Conservation (phyloP, 1,140 invertebrate genomes). For the Parasteatoda tepidariorum region DNA sequence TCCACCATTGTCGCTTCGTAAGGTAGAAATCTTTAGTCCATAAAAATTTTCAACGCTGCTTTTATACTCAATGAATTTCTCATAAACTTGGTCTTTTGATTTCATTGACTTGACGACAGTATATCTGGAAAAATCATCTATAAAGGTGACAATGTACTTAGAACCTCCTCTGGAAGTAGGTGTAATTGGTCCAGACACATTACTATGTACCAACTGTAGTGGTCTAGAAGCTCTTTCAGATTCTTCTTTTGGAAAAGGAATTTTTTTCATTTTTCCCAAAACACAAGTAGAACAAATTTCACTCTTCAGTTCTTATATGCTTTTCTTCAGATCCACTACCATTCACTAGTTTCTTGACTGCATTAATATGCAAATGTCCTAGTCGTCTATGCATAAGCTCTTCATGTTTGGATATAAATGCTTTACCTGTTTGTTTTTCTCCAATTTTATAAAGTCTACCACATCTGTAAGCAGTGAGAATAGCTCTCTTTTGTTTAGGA, state of each 20-base stretch:
- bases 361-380: constrained; percentile 30
- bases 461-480: neutral
- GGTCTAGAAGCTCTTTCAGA: neutral
- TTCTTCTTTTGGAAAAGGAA: neutral
- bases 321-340: neutral
- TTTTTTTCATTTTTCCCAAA: constrained; percentile 38
- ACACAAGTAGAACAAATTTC: constrained; percentile 33
- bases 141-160: constrained; percentile 61
- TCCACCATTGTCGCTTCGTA: constrained; percentile 54
- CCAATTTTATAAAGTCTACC: neutral
- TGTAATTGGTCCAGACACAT: constrained; percentile 60
- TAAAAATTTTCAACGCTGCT: constrained; percentile 2
- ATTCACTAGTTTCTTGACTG: constrained; percentile 7
- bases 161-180: constrained; percentile 28
- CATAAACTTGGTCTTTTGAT: constrained; percentile 45
- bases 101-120: constrained; percentile 27
- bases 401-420: neutral
- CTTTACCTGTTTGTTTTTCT: neutral
- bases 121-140: constrained; percentile 61
- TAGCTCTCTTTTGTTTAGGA: neutral
- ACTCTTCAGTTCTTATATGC: neutral
- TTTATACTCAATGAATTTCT: constrained; percentile 56
- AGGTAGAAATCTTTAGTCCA: neutral
- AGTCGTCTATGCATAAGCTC: constrained; percentile 56
- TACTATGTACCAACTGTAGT: constrained; percentile 55